Base-by-base conservation (phyloP, 64 coral and sea anemone species). In the Hydrozoanthus tunicans region DNA sequence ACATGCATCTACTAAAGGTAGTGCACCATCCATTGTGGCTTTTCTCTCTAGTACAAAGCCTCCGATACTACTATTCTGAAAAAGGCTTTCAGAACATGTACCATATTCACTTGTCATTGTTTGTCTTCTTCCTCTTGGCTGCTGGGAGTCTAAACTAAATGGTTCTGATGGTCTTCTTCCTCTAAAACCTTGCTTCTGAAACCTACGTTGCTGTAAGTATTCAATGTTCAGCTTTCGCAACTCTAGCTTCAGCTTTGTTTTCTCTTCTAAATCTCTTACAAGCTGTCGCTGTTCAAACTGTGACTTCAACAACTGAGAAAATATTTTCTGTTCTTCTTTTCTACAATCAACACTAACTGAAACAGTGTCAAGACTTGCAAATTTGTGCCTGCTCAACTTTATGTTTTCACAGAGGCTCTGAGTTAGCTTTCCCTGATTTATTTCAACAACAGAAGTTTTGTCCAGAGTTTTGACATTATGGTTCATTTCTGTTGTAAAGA, bases 51-150 rank as follows among this genome's bases (percentile, higher is more conserved):
- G 20, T 75, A 74, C 69, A 88, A 59, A 73, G 69, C 84, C 69
- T 88, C 84, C 84, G 66, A 64, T 80, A 65, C 76, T 77, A 70
- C 32, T 14, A 57, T 56, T 81, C 81, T 91, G 95, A 82, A 65
- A 61, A 82, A 52, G 89, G 74, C 84, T 75, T 24, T 88, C 86
- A 1, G 95, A 94, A 5, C 91, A 93, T 4, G 92, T 91, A 32
- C 95, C 95, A 86, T 96, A 96, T 65, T 96, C 95, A 82, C 95
- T 96, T 14, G 95, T 96, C 3, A 62, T 70, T 79, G 81, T 81
- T 3, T 74, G 84, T 15, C 89, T 32, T 7, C 89, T 78, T 6
- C 15, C 65, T 77, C 89, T 86, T 59, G 59, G 62, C 6, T 70
- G 25, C 4, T 13, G 26, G 9, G 90, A 89, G 70, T 91, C 95